These are phyloP conservation scores for Drosophila burlai DNA, from an alignment of 1,140 invertebrate genomes.

Conservation along the genomic window DNA sequence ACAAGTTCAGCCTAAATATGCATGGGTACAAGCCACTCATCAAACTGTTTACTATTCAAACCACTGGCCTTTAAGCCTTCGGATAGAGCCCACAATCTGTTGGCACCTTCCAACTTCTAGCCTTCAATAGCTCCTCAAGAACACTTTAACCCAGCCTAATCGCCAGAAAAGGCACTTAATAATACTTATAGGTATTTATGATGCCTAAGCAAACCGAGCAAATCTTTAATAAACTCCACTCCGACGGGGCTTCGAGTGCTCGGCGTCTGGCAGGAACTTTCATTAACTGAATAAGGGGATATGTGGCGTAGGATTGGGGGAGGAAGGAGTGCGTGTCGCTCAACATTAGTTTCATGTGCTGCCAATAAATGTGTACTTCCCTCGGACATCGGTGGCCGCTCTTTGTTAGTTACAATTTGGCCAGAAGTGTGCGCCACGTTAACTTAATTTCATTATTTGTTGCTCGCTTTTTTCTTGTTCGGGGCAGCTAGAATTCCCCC, in stretches of 20 bases:
- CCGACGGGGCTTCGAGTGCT: conserved; percentile 17
- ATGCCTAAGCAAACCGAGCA: conserved; percentile 16
- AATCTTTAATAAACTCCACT: conserved; percentile 56
- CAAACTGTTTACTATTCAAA: conserved; percentile 13
- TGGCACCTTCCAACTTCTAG: conserved; percentile 20
- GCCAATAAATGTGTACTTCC: conserved; percentile 75
- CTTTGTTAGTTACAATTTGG: conserved; percentile 64
- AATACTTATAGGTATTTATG: conserved; percentile 53
- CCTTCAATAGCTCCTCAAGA: conserved; percentile 21
- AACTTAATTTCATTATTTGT: conserved; percentile 78
- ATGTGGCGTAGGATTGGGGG: background rate
- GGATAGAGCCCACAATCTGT: conserved; percentile 20
- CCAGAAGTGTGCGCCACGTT: conserved; percentile 66
- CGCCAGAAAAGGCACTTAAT: conserved; percentile 48
- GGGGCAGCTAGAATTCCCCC: conserved; percentile 3
- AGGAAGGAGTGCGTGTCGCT: conserved; percentile 59
- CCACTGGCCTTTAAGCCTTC: conserved; percentile 8
- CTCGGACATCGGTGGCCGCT: conserved; percentile 30
- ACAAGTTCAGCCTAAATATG: background rate
- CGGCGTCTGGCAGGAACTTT: conserved; percentile 36
- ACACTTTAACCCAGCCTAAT: conserved; percentile 35
- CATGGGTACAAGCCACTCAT: background rate
- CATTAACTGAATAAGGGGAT: conserved; percentile 45
- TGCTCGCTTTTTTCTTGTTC: conserved; percentile 41
- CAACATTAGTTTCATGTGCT: conserved; percentile 73